Percentiles rank a stretch among this genome's conserved stretches.
Evolutionary conservation across 2,113 vertebrate genomes (phyloP).

Genomic region (Anarrhichthys ocellatus): DNA sequence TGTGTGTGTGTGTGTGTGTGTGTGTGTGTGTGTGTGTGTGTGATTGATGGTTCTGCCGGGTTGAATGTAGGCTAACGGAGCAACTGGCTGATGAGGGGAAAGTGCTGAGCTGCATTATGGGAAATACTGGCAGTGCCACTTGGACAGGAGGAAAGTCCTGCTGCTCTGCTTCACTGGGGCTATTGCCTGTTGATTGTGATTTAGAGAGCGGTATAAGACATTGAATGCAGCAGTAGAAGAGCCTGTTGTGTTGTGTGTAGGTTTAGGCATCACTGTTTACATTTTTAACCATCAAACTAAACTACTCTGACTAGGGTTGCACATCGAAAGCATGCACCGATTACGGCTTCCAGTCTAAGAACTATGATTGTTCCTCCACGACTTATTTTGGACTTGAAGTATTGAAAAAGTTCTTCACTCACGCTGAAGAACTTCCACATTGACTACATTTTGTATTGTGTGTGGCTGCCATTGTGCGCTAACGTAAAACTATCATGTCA

Average conservation of each 20-base stretch:
- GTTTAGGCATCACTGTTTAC: background rate
- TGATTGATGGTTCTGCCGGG: slow-evolving; percentile 42
- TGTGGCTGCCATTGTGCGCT: too few relatives aligned
- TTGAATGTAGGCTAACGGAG: slow-evolving; percentile 59
- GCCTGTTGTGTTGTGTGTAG: background rate
- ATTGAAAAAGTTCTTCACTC: background rate
- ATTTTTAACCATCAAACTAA: background rate
- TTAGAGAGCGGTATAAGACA: background rate
- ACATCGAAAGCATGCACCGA: background rate
- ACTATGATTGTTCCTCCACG: background rate
- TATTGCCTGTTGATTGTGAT: background rate
- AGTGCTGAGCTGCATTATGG: slow-evolving; percentile 33
- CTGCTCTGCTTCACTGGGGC: slow-evolving; percentile 9
- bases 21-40: background rate
- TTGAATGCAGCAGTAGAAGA: background rate
- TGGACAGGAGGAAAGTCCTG: slow-evolving; percentile 25
- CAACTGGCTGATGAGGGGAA: slow-evolving; percentile 31
- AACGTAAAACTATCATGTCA: too few relatives aligned
- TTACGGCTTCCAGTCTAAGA: background rate
- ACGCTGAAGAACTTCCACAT: background rate
- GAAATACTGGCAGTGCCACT: slow-evolving; percentile 25
- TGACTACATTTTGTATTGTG: too few relatives aligned
- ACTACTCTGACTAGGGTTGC: background rate
- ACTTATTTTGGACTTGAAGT: background rate
- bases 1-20: slow-evolving; percentile 5